A percentile compares a stretch with the other conserved stretches of the same genome.
phyloP scores from a whole-genome alignment of 1,140 invertebrate genomes.

The Laupala kohalensis region DNA sequence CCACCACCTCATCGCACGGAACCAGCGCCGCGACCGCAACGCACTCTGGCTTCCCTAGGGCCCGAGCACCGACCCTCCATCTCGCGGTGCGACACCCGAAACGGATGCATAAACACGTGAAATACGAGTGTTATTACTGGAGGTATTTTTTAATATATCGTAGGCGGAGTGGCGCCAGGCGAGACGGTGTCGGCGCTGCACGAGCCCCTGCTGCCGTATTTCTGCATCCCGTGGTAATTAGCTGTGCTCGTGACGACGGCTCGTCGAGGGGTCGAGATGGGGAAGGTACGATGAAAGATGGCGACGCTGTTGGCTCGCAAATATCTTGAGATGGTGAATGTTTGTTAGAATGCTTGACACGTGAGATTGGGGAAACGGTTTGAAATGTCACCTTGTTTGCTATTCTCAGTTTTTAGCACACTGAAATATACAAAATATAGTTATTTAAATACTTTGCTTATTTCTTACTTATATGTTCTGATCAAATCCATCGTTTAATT shows the following conservation, averaged over 20 bases:
- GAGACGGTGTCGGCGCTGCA: not conserved
- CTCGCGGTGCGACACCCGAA: not conserved
- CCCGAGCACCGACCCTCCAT: too few relatives aligned
- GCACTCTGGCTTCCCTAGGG: too few relatives aligned
- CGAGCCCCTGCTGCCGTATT: not conserved
- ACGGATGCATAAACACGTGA: not conserved
- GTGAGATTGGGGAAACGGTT: too few relatives aligned
- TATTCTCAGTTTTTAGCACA: too few relatives aligned
- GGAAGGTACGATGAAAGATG: not conserved
- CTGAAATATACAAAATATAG: too few relatives aligned
- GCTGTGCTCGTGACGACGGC: not conserved
- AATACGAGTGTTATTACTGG: not conserved
- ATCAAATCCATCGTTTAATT: too few relatives aligned
- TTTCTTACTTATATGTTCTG: too few relatives aligned
- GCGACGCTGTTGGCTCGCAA: not conserved
- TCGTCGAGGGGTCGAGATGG: not conserved
- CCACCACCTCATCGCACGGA: too few relatives aligned
- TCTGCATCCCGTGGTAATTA: not conserved
- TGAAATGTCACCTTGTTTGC: too few relatives aligned
- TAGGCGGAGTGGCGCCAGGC: not conserved
- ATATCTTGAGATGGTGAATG: too few relatives aligned
- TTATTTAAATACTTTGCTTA: too few relatives aligned
- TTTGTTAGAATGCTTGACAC: too few relatives aligned
- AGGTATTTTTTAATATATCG: not conserved
- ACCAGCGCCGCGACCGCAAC: not conserved